Conservation (phyloP, 2,113 vertebrate species). For the Nothocercus nigrocapillus region DNA sequence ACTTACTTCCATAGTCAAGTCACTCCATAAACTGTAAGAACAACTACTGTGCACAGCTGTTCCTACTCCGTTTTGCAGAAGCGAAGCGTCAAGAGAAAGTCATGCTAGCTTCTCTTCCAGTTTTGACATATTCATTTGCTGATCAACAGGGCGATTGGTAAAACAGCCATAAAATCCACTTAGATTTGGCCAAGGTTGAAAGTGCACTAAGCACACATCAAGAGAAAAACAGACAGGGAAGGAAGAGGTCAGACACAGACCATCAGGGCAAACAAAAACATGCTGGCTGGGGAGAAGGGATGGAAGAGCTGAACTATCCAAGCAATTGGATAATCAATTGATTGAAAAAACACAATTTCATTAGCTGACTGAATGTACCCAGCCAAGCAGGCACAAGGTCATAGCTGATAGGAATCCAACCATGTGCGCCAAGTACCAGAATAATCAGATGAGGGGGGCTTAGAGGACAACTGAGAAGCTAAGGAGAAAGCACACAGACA, state of each 20-base stretch:
- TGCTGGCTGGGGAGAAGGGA: neutral
- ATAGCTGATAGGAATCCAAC: neutral
- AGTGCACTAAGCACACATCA: neutral
- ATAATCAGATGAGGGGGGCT: conserved; percentile 20
- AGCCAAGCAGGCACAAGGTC: conserved; percentile 20
- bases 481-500: neutral
- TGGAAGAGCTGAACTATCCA: neutral
- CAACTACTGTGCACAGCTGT: neutral
- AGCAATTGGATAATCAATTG: conserved; percentile 4
- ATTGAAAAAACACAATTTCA: conserved; percentile 6
- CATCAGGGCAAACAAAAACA: neutral
- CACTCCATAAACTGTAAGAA: neutral
- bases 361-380: conserved; percentile 43
- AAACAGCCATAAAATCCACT: neutral
- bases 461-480: neutral
- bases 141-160: neutral
- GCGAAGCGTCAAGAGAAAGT: neutral
- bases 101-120: neutral
- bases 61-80: neutral
- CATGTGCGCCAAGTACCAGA: conserved; percentile 12
- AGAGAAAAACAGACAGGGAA: neutral
- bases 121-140: neutral
- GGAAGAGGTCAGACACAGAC: neutral
- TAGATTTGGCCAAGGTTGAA: neutral
- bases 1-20: neutral